These are phyloP conservation scores for Stegodyphus mimosarum DNA, from an alignment of 1,140 invertebrate genomes.

Conservation along the genomic window DNA sequence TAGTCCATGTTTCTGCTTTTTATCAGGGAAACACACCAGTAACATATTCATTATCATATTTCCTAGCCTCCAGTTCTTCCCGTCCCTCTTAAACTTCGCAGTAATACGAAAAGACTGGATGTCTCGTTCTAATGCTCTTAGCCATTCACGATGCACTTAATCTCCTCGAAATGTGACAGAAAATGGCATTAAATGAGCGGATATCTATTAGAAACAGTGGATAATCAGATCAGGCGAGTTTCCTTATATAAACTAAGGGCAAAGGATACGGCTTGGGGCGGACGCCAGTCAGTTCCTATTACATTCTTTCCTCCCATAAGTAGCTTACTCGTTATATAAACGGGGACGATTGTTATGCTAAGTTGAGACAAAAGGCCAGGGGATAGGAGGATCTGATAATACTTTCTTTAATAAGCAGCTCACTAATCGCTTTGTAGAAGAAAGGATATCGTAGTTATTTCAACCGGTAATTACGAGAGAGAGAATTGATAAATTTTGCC, in stretches of 20 bases:
- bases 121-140: constrained; percentile 12
- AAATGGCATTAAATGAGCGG: constrained; percentile 22
- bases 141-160: constrained; percentile 7
- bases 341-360: constrained; percentile 31
- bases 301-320: constrained; percentile 36
- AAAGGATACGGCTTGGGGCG: not conserved
- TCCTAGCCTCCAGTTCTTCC: not conserved
- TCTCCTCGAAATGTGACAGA: not conserved
- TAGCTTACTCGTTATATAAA: constrained; percentile 9
- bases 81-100: not conserved
- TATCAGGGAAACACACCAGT: not conserved
- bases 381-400: not conserved
- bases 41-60: not conserved
- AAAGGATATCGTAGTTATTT: constrained; percentile 3
- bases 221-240: constrained; percentile 43
- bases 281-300: constrained; percentile 36
- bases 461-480: constrained; percentile 1
- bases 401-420: constrained; percentile 33
- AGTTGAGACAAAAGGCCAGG: constrained; percentile 1
- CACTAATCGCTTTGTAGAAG: constrained; percentile 33
- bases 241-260: constrained; percentile 5
- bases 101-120: not conserved
- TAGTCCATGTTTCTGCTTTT: too few species aligned
- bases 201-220: constrained; percentile 19
- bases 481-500: not conserved